Conservation (phyloP, 2,888 invertebrate species). For the Podabrus alpinus region DNA sequence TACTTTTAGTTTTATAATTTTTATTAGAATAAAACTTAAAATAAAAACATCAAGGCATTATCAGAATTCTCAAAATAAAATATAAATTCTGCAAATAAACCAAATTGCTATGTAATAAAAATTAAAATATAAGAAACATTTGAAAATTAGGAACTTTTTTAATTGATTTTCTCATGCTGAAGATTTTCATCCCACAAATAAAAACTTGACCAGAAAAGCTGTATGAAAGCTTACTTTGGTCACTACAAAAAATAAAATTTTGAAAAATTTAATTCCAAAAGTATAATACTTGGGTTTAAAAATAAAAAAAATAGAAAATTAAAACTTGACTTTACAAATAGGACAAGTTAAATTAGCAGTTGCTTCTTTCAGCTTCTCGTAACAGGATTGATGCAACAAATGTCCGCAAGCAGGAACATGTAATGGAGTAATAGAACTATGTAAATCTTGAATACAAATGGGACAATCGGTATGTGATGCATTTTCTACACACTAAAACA, state of each 20-base stretch:
- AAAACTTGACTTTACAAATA: conserved; percentile 10
- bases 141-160: too few species aligned
- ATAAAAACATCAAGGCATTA: background rate
- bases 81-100: background rate
- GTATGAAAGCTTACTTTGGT: background rate
- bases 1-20: background rate
- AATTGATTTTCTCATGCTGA: too few species aligned
- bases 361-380: conserved; percentile 59
- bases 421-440: conserved; percentile 79
- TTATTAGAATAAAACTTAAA: background rate
- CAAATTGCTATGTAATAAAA: background rate
- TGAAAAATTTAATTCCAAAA: too few species aligned
- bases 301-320: background rate
- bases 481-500: conserved; percentile 77
- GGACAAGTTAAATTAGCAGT: conserved; percentile 4
- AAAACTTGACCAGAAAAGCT: background rate
- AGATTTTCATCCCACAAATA: background rate
- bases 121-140: too few species aligned
- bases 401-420: conserved; percentile 87
- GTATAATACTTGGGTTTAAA: too few species aligned
- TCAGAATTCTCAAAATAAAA: background rate
- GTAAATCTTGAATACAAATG: conserved; percentile 81
- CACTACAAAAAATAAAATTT: too few species aligned
- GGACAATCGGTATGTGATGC: conserved; percentile 81
- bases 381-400: conserved; percentile 77